Conservation (phyloP, 1,140 invertebrate species). For the Macrocentrus cingulum region DNA sequence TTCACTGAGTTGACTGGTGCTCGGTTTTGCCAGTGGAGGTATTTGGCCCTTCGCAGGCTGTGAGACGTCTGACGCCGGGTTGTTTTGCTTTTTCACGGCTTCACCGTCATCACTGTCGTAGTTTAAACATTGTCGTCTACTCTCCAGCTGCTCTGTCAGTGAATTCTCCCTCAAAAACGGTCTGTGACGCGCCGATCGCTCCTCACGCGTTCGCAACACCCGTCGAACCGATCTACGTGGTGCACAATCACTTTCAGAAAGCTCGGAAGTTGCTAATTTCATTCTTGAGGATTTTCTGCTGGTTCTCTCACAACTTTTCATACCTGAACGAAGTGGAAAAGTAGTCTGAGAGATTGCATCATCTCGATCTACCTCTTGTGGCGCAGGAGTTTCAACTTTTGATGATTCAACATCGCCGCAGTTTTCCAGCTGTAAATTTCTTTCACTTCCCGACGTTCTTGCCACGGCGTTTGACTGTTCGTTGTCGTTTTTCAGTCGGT, state of each 20-base stretch:
- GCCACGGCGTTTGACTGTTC: background rate
- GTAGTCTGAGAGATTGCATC: too few relatives aligned
- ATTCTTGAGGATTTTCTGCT: constrained; percentile 9
- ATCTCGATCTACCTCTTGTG: too few relatives aligned
- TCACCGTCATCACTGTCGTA: background rate
- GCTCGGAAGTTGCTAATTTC: constrained; percentile 21
- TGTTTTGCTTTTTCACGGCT: too few relatives aligned
- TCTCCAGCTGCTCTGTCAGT: too few relatives aligned
- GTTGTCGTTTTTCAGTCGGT: constrained; percentile 11
- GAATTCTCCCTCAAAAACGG: background rate
- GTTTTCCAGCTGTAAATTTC: too few relatives aligned
- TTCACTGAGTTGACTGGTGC: too few relatives aligned
- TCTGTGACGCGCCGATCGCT: background rate
- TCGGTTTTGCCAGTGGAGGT: too few relatives aligned
- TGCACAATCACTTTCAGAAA: constrained; percentile 1
- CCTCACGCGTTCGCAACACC: background rate
- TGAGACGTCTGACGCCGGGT: too few relatives aligned
- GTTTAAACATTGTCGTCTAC: too few relatives aligned
- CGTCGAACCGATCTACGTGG: background rate
- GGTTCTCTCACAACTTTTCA: background rate
- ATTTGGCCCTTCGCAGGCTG: too few relatives aligned
- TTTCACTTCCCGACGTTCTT: background rate
- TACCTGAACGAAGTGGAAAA: background rate
- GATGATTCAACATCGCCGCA: too few relatives aligned
- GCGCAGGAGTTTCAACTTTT: too few relatives aligned